Evolutionary conservation across 2,888 invertebrate genomes (phyloP), one percentile per base, ranked within the genome.

Genomic region (Ephialtes manifestator): DNA sequence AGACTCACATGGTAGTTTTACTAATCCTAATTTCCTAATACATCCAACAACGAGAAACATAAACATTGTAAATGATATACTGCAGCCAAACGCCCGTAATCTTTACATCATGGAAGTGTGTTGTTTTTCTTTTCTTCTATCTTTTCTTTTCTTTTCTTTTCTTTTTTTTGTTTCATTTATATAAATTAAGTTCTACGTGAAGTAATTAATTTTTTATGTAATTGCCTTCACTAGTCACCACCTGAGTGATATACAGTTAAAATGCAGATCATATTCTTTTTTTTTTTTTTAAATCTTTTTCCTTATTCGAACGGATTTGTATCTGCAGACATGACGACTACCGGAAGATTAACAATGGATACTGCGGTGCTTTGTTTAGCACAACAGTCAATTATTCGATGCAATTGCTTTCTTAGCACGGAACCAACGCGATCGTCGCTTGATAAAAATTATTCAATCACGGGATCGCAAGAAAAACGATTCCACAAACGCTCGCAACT

Each of bases 41-140:
- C 90, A 90, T 90, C 88, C 89, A 91, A 91, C 90, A 91, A 91
- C 86, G 88, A 91, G 86, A 90, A 90, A 90, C 87, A 87, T 84
- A 89, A 91, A 90, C 88, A 89, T 90, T 89, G 81, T 86, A 86
- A 89, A 63, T 90, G 84, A 85, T 87, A 90, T 87, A 75, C 90
- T 87, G 90, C 89, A 70, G 77, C 68, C 43, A n/a, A 82, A 18
- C 68, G 46, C 24, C 28, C 71, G 48, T 55, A 63, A 35, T 82
- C 48, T 79, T 75, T 68, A 75, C 71, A 46, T 74, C 60, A 74
- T 83, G 81, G 81, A 76, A 83, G 81, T 84, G 55, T 83, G 51
- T 35, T 70, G 28, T 67, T 74, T 24, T 68, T 75, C 67, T 46
- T n/a, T 65, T 71, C 11, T 18, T 71, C 20, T 70, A 13, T 13